These are phyloP conservation scores for Aphrocallistes beatrix DNA, from an alignment of 37 sponge, comb jelly and placozoan genomes.

Conservation along the genomic window DNA sequence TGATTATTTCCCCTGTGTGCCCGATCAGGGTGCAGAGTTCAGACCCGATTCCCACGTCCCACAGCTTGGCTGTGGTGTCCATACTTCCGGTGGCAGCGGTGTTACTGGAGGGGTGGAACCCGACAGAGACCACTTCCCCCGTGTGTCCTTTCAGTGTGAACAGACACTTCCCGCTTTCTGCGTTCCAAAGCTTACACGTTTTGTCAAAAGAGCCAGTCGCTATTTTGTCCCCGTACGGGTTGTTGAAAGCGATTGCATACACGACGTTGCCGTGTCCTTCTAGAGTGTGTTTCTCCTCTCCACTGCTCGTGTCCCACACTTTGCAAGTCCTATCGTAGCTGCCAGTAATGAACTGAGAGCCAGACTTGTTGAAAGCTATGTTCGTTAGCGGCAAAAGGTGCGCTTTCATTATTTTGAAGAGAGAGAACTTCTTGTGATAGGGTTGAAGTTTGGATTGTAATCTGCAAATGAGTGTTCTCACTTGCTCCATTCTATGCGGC, in stretches of 20 bases:
- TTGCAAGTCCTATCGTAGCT: slow-evolving; percentile 97
- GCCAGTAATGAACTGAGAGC: slow-evolving; percentile 85
- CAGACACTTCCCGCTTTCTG: slow-evolving; percentile 76
- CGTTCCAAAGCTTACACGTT: slow-evolving; percentile 86
- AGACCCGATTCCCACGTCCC: slow-evolving; percentile 63
- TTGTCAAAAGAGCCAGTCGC: slow-evolving; percentile 98
- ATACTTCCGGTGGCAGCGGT: slow-evolving; percentile 85
- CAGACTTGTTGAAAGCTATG: slow-evolving; percentile 89
- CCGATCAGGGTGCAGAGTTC: slow-evolving; percentile 75
- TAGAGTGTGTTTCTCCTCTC: slow-evolving; percentile 73
- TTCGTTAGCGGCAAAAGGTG: slow-evolving; percentile 92
- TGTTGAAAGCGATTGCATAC: slow-evolving; percentile 95
- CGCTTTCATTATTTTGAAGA: slow-evolving; percentile 76
- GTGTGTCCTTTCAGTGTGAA: slow-evolving; percentile 92
- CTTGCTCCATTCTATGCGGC: slow-evolving; percentile 51
- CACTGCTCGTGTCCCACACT: slow-evolving; percentile 84
- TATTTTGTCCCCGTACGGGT: slow-evolving; percentile 96
- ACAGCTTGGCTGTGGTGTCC: slow-evolving; percentile 90
- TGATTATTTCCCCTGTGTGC: slow-evolving; percentile 88
- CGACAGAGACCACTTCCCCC: slow-evolving; percentile 80
- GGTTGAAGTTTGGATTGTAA: slow-evolving; percentile 13
- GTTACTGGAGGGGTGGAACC: slow-evolving; percentile 80
- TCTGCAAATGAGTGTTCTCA: slow-evolving; percentile 49
- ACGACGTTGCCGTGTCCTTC: slow-evolving; percentile 97
- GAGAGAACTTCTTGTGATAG: slow-evolving; percentile 37